phyloP scores from a whole-genome alignment of 1,140 invertebrate species.

The Drosophila athabasca region DNA sequence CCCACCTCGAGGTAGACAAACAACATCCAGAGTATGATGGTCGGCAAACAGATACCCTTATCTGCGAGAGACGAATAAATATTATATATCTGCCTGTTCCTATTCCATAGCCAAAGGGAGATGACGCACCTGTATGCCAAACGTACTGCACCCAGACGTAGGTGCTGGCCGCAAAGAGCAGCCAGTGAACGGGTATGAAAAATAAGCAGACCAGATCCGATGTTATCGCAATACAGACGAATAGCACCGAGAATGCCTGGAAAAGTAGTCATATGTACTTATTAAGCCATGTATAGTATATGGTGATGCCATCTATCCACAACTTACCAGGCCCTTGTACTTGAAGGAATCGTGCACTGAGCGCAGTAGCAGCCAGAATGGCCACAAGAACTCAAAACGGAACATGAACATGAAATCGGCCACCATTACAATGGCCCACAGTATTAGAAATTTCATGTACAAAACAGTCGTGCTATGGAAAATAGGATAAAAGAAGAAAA shows the following conservation, averaged over 20 bases:
- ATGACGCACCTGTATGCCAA: constrained; percentile 95
- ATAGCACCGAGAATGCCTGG: constrained; percentile 99
- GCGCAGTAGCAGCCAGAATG: constrained; percentile 97
- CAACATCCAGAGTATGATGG: constrained; percentile 96
- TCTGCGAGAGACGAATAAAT: constrained; percentile 84
- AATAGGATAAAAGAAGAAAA: constrained; percentile 7
- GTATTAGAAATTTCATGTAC: constrained; percentile 97
- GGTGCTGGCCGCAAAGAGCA: constrained; percentile 98
- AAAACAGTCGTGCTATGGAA: constrained; percentile 92
- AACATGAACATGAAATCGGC: constrained; percentile 99
- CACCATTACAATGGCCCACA: constrained; percentile 97
- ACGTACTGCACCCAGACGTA: constrained; percentile 99
- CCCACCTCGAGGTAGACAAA: constrained; percentile 98
- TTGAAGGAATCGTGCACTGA: constrained; percentile 99
- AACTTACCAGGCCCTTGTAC: constrained; percentile 98
- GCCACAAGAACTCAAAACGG: constrained; percentile 99
- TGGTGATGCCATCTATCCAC: constrained; percentile 4
- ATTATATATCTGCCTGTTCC: neutral
- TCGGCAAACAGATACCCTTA: constrained; percentile 96
- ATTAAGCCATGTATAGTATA: constrained; percentile 3
- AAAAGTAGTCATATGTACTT: constrained; percentile 80
- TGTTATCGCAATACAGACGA: constrained; percentile 98
- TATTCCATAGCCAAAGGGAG: neutral
- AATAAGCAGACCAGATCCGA: constrained; percentile 99
- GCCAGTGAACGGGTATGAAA: constrained; percentile 99